phyloP scores from a whole-genome alignment of 1,140 invertebrate species.

The Drosophila kohkoa region DNA sequence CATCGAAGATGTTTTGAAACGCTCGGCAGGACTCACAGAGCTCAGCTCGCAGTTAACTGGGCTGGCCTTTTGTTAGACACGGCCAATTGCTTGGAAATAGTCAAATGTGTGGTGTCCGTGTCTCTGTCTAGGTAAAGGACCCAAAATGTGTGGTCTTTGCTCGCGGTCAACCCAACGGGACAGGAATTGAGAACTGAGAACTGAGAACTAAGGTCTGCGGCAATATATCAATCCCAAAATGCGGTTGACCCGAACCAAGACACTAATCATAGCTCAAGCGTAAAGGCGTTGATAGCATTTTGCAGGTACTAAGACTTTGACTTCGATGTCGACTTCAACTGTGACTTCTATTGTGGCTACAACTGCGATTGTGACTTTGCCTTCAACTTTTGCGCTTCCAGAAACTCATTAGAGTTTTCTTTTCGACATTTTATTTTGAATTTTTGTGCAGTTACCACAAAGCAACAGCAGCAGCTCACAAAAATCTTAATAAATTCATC shows the following conservation, averaged over 20 bases:
- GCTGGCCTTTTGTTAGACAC: constrained; percentile 65
- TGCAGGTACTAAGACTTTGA: constrained; percentile 14
- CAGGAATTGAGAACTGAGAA: constrained; percentile 1
- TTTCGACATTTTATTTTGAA: constrained; percentile 26
- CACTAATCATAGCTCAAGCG: constrained; percentile 80
- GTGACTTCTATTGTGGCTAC: constrained; percentile 44
- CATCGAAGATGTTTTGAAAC: constrained; percentile 48
- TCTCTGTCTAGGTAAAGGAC: constrained; percentile 25
- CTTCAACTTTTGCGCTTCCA: constrained; percentile 64
- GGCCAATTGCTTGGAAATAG: constrained; percentile 76
- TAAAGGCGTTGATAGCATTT: constrained; percentile 70
- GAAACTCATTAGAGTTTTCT: constrained; percentile 72
- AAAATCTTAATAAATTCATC: constrained; percentile 83
- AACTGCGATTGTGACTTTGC: constrained; percentile 12
- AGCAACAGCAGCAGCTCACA: background rate
- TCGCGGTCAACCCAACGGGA: constrained; percentile 63
- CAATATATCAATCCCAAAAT: constrained; percentile 56
- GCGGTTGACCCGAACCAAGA: constrained; percentile 63
- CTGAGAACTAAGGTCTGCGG: constrained; percentile 7
- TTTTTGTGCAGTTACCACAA: constrained; percentile 20
- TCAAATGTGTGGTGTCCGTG: constrained; percentile 56
- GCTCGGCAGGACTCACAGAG: constrained; percentile 51
- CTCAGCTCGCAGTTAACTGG: constrained; percentile 7
- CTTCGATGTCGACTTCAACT: constrained; percentile 14
- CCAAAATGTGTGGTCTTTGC: constrained; percentile 72